These are phyloP conservation scores for Nematostella vectensis DNA, from an alignment of 92 coral and sea anemone genomes.

Conservation along the genomic window DNA sequence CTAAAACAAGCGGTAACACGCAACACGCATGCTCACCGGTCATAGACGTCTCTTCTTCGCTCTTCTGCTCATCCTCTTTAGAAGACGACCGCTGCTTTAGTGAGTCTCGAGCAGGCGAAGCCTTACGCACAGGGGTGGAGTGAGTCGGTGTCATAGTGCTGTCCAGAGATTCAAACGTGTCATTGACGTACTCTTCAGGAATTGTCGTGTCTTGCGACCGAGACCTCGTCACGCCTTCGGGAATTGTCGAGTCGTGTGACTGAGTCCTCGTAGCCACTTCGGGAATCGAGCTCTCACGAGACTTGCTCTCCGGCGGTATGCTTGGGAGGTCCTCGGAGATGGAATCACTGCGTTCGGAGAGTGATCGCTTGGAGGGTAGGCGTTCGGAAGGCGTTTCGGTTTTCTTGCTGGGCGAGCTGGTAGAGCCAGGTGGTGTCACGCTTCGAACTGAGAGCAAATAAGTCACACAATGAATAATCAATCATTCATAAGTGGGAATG, in stretches of 20 bases:
- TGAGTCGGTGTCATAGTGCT: constrained; percentile 54
- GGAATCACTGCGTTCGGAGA: constrained; percentile 41
- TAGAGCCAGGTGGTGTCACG: neutral
- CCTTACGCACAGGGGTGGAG: constrained; percentile 65
- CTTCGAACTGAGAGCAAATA: neutral
- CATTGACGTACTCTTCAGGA: constrained; percentile 73
- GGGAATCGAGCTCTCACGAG: constrained; percentile 55
- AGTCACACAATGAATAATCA: neutral
- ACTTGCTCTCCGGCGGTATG: constrained; percentile 26
- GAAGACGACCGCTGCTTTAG: constrained; percentile 42
- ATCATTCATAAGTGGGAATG: too few relatives aligned
- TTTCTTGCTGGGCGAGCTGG: constrained; percentile 6
- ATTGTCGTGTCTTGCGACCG: constrained; percentile 57
- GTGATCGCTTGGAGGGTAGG: constrained; percentile 6
- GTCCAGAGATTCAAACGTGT: constrained; percentile 81
- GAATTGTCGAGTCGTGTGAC: constrained; percentile 71
- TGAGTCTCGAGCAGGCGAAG: constrained; percentile 30
- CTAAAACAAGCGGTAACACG: too few relatives aligned
- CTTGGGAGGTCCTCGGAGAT: constrained; percentile 14
- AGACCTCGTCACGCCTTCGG: constrained; percentile 46
- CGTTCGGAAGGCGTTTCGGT: constrained; percentile 5
- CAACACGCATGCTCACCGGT: constrained; percentile 57
- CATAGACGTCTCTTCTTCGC: constrained; percentile 71
- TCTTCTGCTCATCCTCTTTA: constrained; percentile 55
- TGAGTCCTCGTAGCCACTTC: constrained; percentile 42